Evolutionary conservation across 2,888 invertebrate genomes (phyloP).

Genomic region (Corbicula japonica): DNA sequence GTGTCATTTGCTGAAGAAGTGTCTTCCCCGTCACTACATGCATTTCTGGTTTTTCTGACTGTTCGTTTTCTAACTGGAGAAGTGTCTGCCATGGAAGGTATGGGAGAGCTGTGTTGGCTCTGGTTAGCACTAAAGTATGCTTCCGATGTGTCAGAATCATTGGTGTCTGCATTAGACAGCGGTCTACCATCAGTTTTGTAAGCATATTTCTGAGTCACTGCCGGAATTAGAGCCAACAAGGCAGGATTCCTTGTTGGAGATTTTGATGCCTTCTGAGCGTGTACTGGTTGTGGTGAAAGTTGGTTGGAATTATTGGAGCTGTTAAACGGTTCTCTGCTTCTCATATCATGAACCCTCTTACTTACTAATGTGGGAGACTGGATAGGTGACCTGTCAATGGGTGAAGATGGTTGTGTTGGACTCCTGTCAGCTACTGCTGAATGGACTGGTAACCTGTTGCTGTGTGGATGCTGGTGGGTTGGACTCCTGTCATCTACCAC

Average conservation of each 20-base stretch:
- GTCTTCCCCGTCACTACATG: slow-evolving; percentile 37
- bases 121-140: slow-evolving; percentile 44
- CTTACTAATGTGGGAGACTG: slow-evolving; percentile 52
- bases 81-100: slow-evolving; percentile 1
- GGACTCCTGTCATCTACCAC: too few relatives aligned
- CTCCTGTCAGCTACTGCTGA: slow-evolving; percentile 2
- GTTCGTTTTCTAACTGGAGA: slow-evolving; percentile 20
- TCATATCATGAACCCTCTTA: slow-evolving; percentile 37
- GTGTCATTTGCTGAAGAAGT: slow-evolving; percentile 39
- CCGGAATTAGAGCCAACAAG: background rate
- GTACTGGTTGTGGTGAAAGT: slow-evolving; percentile 34
- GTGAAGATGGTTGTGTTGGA: background rate
- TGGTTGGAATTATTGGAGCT: slow-evolving; percentile 24
- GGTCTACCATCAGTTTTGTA: background rate
- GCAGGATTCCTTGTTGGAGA: slow-evolving; percentile 13
- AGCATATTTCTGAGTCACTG: background rate
- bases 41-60: background rate
- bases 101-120: slow-evolving; percentile 25
- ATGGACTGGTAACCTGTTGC: background rate
- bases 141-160: slow-evolving; percentile 54
- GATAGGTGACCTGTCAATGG: background rate
- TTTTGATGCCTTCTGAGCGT: slow-evolving; percentile 28
- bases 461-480: background rate
- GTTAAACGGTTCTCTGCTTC: slow-evolving; percentile 27
- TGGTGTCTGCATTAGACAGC: slow-evolving; percentile 21